phyloP scores from a whole-genome alignment of 2,888 invertebrate genomes.

The Andrena chrysosceles region DNA sequence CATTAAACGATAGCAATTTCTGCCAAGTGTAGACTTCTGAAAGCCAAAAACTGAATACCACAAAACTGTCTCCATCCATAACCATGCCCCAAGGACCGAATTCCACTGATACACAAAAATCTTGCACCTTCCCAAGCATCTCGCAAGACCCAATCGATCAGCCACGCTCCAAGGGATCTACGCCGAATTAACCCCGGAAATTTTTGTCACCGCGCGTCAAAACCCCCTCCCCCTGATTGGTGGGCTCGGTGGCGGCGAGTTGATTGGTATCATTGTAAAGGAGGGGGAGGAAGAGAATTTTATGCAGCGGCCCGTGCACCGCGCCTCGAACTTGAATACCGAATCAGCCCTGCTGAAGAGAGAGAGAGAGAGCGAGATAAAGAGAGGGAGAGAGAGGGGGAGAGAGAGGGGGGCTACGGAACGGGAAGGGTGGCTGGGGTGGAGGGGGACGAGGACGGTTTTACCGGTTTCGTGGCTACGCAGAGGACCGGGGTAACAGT shows the following conservation, averaged over 20 bases:
- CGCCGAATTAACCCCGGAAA: constrained; percentile 61
- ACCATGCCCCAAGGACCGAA: too few species aligned
- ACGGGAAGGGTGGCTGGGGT: constrained; percentile 5
- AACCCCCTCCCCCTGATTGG: constrained; percentile 73
- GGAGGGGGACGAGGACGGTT: constrained; percentile 48
- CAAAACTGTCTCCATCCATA: too few species aligned
- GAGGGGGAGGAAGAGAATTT: constrained; percentile 75
- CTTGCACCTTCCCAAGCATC: background rate
- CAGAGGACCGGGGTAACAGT: constrained; percentile 68
- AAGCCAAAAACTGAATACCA: too few species aligned
- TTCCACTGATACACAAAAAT: background rate
- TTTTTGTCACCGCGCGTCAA: constrained; percentile 70
- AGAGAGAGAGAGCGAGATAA: background rate
- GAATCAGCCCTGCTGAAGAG: constrained; percentile 66
- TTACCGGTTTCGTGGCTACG: constrained; percentile 72
- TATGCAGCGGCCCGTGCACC: constrained; percentile 77
- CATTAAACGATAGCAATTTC: too few species aligned
- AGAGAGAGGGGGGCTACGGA: too few species aligned
- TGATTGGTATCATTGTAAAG: constrained; percentile 82
- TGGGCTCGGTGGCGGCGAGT: constrained; percentile 71
- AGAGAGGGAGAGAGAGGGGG: too few species aligned
- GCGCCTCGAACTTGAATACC: constrained; percentile 74
- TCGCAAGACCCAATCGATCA: constrained; percentile 38
- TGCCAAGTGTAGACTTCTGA: too few species aligned
- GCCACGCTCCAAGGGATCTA: constrained; percentile 16